phyloP scores from a whole-genome alignment of 2,888 invertebrate species.

The Hydrotaea diabolus region DNA sequence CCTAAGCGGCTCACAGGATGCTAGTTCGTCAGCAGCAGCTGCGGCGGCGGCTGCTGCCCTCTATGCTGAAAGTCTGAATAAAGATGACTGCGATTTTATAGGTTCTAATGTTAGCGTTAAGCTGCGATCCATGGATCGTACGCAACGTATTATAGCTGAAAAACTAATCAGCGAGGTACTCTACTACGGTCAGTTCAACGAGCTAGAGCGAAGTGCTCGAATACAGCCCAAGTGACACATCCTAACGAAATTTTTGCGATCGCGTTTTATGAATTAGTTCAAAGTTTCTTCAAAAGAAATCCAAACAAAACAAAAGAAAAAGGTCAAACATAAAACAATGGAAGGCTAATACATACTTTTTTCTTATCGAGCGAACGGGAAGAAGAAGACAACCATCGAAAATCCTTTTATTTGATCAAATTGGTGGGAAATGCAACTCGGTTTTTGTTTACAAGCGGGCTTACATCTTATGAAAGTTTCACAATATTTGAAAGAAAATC shows the following conservation, averaged over 20 bases:
- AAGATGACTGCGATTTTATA: slow-evolving; percentile 78
- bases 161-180: slow-evolving; percentile 79
- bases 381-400: too few relatives aligned
- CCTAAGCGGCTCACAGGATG: slow-evolving; percentile 74
- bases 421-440: too few relatives aligned
- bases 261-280: slow-evolving; percentile 50
- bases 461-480: too few relatives aligned
- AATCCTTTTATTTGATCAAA: too few relatives aligned
- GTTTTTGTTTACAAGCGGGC: too few relatives aligned
- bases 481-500: background rate
- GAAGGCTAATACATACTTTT: too few relatives aligned
- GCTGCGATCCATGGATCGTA: slow-evolving; percentile 78
- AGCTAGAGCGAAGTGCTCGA: slow-evolving; percentile 78
- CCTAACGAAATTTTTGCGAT: slow-evolving; percentile 63
- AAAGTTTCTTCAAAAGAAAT: background rate
- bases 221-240: slow-evolving; percentile 79
- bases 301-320: background rate
- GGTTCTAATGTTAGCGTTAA: slow-evolving; percentile 79
- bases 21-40: slow-evolving; percentile 70
- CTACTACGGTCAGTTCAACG: slow-evolving; percentile 79
- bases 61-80: slow-evolving; percentile 75
- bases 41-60: slow-evolving; percentile 75
- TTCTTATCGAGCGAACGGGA: too few relatives aligned
- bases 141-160: slow-evolving; percentile 79
- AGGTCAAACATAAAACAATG: background rate